These are phyloP conservation scores for Sialia sialis DNA, from an alignment of 2,113 vertebrate species.

Conservation along the genomic window DNA sequence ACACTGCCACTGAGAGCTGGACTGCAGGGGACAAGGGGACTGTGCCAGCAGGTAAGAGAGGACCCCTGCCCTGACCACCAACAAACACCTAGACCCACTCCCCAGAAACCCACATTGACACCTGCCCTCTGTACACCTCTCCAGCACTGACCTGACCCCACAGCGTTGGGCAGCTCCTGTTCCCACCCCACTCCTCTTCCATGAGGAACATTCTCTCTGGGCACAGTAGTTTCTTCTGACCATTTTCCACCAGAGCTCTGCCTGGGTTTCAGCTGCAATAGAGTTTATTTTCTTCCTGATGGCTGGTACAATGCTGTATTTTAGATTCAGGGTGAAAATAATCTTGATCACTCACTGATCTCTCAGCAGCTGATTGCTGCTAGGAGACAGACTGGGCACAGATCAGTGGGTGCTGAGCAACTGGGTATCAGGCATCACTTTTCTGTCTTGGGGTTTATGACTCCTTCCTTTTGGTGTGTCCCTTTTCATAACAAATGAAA, in stretches of 20 bases:
- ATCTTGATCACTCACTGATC: background rate
- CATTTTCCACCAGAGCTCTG: background rate
- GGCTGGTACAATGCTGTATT: background rate
- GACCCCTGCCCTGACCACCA: background rate
- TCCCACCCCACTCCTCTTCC: background rate
- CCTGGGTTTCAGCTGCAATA: background rate
- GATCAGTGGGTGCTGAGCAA: background rate
- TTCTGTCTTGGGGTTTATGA: background rate
- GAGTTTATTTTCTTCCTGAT: background rate
- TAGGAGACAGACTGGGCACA: background rate
- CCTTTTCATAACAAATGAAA: background rate
- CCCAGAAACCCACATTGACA: background rate
- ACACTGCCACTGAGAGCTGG: fast-evolving
- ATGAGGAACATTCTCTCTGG: background rate
- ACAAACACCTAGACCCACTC: background rate
- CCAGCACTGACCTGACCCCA: background rate
- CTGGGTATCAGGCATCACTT: background rate
- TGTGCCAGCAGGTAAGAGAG: background rate
- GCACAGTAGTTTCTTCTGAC: background rate
- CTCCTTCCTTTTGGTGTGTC: background rate
- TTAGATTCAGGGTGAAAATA: background rate
- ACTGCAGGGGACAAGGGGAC: background rate
- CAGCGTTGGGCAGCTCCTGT: fast-evolving
- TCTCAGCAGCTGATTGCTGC: background rate
- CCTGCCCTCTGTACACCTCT: background rate